Evolutionary conservation across 2,797 vertebrate species (phyloP).

Genomic region (Anomalospiza imberbis): DNA sequence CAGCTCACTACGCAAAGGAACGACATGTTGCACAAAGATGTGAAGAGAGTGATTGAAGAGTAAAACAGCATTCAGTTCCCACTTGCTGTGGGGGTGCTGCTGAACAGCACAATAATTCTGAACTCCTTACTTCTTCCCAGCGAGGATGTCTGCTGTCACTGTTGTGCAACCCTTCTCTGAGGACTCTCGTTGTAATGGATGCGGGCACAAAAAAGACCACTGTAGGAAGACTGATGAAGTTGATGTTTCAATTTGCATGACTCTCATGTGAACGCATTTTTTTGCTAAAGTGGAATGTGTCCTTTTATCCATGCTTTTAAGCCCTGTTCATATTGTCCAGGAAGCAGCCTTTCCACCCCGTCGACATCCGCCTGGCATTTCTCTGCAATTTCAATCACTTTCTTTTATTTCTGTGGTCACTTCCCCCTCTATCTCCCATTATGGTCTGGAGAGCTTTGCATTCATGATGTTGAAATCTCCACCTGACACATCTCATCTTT

Average conservation of each 20-base stretch:
- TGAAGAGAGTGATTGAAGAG: neutral
- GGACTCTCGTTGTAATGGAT: fast-evolving
- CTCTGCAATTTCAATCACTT: neutral
- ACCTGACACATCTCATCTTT: neutral
- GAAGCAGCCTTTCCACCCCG: neutral
- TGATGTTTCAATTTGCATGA: neutral
- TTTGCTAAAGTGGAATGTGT: neutral
- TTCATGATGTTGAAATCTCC: neutral
- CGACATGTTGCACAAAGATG: neutral
- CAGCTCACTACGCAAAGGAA: neutral
- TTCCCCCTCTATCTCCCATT: neutral
- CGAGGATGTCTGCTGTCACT: neutral
- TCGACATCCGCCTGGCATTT: neutral
- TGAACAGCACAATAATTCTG: neutral
- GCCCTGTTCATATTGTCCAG: neutral
- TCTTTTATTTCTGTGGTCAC: neutral
- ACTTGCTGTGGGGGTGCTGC: neutral
- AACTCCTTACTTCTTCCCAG: neutral
- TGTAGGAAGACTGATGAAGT: neutral
- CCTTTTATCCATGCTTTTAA: neutral
- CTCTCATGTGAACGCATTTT: neutral
- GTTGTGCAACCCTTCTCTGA: neutral
- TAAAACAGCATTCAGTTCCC: neutral
- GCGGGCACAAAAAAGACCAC: neutral
- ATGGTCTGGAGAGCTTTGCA: neutral